Evolutionary conservation across 2,888 invertebrate genomes (phyloP), one percentile per base, ranked within the genome.

Genomic region (Spialia ferax): DNA sequence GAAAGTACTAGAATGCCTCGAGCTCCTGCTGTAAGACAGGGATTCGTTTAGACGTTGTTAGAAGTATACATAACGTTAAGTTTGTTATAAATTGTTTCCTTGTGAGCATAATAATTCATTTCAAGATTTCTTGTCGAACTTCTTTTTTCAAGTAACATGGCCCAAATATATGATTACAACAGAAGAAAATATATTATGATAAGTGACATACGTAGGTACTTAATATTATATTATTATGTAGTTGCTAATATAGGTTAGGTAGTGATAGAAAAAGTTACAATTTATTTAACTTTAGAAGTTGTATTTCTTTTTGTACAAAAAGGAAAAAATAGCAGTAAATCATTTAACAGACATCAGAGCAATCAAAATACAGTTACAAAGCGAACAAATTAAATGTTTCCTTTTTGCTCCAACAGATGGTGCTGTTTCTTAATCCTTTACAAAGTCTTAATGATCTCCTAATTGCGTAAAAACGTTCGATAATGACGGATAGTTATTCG

Each of bases 391-490:
- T 55, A 29, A 61, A 55, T 20, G 56, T 23, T 68, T 42, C 50
- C 54, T 68, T 68, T 68, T 68, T 68, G 35, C 38, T 10, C 11
- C 55, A 50, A 62, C 68, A 68, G 68, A 68, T 68, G 68, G 68
- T 56, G 62, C 38, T 62, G 38, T 62, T 29, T 57, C 13, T 57
- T 29, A 60, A 62, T 68, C 68, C 38, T 56, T 62, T 57, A 54
- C 68, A 56, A 56, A 62, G 50, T 62, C 55, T 56, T 62, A 68
- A 54, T 69, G 60, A 57, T 61, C 52, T 60, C 68, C 70, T 72
- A 72, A 74, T 73, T 71, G 71, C 70, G 59, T 72, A 66, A 72
- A 70, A 71, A 72, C 71, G 71, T 72, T 69, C 66, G 64, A 68
- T 73, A 73, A 71, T 71, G 69, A 70, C 71, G 52, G 70, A 73